Evolutionary conservation across 2,888 invertebrate genomes (phyloP), one percentile per base, ranked within the genome.

Genomic region (Autographa pulchrina): DNA sequence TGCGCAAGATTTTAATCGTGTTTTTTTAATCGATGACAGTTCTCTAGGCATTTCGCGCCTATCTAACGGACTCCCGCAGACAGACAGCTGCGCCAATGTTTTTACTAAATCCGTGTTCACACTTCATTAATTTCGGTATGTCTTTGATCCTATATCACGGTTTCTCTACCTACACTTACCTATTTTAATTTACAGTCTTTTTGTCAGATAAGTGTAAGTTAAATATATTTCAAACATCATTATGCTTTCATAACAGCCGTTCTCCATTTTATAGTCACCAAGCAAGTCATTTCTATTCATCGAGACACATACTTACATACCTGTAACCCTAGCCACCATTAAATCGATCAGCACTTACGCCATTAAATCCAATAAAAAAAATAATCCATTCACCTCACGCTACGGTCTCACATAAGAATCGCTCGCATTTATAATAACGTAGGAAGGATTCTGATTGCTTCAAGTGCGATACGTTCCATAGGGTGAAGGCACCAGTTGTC

Each of bases 1-100:
- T 96, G 93, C 89, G 93, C 92, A 96, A 96, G 95, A 95, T 95
- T 94, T 90, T 94, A 94, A 95, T 95, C 93, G 92, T 84, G 84
- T 91, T 92, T 94, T 91, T 89, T 88, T 77, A 85, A 88, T 90
- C 85, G 93, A 93, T 93, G 95, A 94, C 95, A 95, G 92, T 91
- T 91, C 88, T 88, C 85, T 92, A 93, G 90, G 90, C 90, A 92
- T 94, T 93, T 92, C 90, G 92, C 92, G 91, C 91, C 89, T 87
- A 89, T 88, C 86, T 88, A 87, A 87, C 88, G 89, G 88, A 87
- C 83, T 85, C 92, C 91, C 89, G 91, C 79, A 60, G 89, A 59
- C 82, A 71, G 66, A 82, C 93, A 94, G 92, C 92, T 93, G 94
- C 85, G 54, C 62, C 63, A 48, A 70, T 82, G 83, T 85, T 89